A percentile compares a stretch with the other conserved stretches of the same genome.
These are phyloP conservation scores for Ceratoteleas bidentatus DNA, from an alignment of 1,140 invertebrate genomes.

Conservation along the genomic window DNA sequence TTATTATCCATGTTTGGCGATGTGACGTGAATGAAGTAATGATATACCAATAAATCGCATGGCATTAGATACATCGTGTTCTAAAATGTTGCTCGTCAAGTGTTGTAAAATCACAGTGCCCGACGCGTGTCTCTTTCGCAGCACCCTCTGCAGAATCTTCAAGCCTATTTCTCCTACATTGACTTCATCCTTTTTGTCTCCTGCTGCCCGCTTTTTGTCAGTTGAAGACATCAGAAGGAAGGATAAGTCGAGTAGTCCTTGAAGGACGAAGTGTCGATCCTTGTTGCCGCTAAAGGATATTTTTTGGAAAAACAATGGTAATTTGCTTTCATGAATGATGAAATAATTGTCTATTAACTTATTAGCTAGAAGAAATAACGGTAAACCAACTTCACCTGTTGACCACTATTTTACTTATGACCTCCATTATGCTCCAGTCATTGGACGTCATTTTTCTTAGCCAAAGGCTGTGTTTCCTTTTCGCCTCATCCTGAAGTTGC, in stretches of 20 bases:
- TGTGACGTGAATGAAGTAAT: too few species aligned
- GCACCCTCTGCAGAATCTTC: constrained; percentile 80
- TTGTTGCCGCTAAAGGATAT: constrained; percentile 75
- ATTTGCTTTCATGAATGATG: too few species aligned
- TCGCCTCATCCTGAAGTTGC: constrained; percentile 79
- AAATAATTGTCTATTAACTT: too few species aligned
- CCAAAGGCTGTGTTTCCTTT: constrained; percentile 81
- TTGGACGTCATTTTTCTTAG: constrained; percentile 77
- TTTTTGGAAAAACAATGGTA: constrained; percentile 22
- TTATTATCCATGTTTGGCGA: too few species aligned
- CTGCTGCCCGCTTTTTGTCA: constrained; percentile 67
- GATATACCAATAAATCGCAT: constrained; percentile 81
- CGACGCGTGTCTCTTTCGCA: constrained; percentile 80
- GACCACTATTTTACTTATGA: constrained; percentile 80
- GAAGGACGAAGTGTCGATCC: constrained; percentile 81
- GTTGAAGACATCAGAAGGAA: constrained; percentile 79
- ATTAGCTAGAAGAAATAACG: too few species aligned
- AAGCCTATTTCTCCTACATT: constrained; percentile 78
- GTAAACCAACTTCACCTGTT: constrained; percentile 82
- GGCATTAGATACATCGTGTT: constrained; percentile 68
- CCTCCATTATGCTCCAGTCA: constrained; percentile 74
- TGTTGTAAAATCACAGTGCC: constrained; percentile 78
- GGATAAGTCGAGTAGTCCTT: constrained; percentile 82
- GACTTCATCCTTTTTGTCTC: constrained; percentile 50
- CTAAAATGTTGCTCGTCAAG: constrained; percentile 80